Base-by-base conservation (phyloP, 2,113 vertebrate genomes). In the Nibea coibor region DNA sequence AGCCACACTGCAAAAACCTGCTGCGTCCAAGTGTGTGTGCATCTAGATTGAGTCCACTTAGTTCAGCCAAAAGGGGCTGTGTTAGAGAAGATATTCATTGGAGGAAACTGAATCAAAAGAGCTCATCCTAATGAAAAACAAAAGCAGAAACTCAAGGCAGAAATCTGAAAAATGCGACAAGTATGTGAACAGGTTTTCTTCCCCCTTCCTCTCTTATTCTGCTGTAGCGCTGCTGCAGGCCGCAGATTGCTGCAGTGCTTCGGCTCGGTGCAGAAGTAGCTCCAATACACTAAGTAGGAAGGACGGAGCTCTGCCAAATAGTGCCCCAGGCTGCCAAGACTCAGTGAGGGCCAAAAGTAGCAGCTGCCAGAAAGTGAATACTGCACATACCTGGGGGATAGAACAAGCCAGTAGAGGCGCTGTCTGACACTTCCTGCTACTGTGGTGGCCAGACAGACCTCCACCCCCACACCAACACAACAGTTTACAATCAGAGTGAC, bases 181-280 rank as follows among this genome's bases (percentile, higher is more conserved):
- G 31, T 24, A 15, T 51, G 53, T 51, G 66, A 57, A 56, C 45
- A 39, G 16, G 15, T 10, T 61, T 54, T 56, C 35, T 17, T 68
- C 35, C 54, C 17, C n/a, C 28, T 31, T 64, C 20, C 61, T 35
- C 59, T 24, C 5, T 45, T 72, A 15, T 59, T 71, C 50, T 72
- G 77, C 59, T 54, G 69, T 47, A 71, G 45, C 15, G 42, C 56
- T 80, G 78, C 77, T 78, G 63, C 73, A 76, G 71, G 71, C 47
- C 26, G 10, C 64, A 87, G 74, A 81, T 42, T 89, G 83, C 84
- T 91, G 86, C 87, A 87, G 77, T 88, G 86, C 71, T 79, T 24
- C 15, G 2, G 2, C 54, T 82, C 42, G 14, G 62, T 75, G 87
- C 80, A 85, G 86, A 82, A 79, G 45, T 69, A 71, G 56, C 70